Percentiles rank a stretch among this genome's conserved stretches.
Conservation (phyloP, 1,140 invertebrate species). For the Holotrichia oblita region DNA sequence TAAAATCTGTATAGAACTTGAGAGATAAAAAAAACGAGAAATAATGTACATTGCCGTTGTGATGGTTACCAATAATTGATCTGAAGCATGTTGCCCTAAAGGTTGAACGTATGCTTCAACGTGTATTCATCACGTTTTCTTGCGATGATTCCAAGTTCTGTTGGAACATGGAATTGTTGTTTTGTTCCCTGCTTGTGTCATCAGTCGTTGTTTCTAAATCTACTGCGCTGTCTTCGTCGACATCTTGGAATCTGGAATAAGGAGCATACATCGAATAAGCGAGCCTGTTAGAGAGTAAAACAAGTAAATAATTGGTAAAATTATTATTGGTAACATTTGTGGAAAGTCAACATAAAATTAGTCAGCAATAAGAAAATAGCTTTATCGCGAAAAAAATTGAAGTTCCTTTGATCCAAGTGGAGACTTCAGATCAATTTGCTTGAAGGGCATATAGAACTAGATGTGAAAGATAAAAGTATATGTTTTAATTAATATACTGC, state of each 20-base stretch:
- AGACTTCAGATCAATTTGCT: too few species aligned
- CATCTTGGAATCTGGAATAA: conserved; percentile 59
- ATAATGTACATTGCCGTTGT: conserved; percentile 6
- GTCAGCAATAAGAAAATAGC: too few species aligned
- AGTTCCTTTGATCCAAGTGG: too few species aligned
- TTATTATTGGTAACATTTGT: too few species aligned
- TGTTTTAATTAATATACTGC: too few species aligned
- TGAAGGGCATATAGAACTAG: too few species aligned
- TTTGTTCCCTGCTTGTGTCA: conserved; percentile 51
- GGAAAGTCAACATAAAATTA: too few species aligned
- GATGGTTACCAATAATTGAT: conserved; percentile 1
- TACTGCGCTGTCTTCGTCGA: conserved; percentile 56
- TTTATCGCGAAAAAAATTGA: too few species aligned
- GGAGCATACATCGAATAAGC: neutral
- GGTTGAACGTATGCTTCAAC: conserved; percentile 41
- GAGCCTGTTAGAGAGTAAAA: too few species aligned
- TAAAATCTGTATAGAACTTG: conserved; percentile 16
- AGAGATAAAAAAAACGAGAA: conserved; percentile 15
- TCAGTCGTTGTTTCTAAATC: conserved; percentile 54
- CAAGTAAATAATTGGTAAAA: too few species aligned
- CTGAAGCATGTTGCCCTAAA: neutral
- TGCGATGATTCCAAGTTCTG: conserved; percentile 57
- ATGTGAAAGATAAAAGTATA: too few species aligned
- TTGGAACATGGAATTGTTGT: conserved; percentile 60
- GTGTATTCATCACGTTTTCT: conserved; percentile 53